phyloP scores from a whole-genome alignment of 2,888 invertebrate species.

The Eretmocerus hayati region DNA sequence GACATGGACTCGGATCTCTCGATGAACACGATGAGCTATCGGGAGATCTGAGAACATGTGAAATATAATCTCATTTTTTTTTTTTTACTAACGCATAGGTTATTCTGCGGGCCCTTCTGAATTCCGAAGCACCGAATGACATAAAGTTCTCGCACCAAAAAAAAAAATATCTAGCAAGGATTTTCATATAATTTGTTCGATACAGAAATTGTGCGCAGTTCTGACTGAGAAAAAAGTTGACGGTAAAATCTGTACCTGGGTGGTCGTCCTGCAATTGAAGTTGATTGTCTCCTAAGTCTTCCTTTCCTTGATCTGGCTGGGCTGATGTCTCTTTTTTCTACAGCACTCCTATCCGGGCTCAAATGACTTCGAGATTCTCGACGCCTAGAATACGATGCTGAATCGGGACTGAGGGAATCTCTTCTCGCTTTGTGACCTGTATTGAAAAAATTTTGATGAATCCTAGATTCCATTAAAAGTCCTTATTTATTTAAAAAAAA shows the following conservation, averaged over 20 bases:
- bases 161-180: too few relatives aligned
- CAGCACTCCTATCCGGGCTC: constrained; percentile 66
- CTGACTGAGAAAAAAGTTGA: too few relatives aligned
- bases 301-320: constrained; percentile 65
- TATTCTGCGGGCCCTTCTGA: too few relatives aligned
- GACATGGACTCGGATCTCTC: constrained; percentile 77
- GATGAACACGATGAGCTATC: constrained; percentile 68
- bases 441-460: background rate
- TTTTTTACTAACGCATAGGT: too few relatives aligned
- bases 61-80: too few relatives aligned
- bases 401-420: constrained; percentile 86
- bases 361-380: constrained; percentile 72
- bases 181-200: too few relatives aligned
- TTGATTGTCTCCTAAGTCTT: constrained; percentile 69
- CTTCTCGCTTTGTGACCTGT: constrained; percentile 66
- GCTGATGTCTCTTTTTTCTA: constrained; percentile 61
- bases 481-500: too few relatives aligned
- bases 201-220: too few relatives aligned
- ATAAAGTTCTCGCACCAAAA: too few relatives aligned
- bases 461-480: too few relatives aligned
- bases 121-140: too few relatives aligned
- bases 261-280: constrained; percentile 62
- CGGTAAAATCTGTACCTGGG: constrained; percentile 41
- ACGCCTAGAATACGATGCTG: constrained; percentile 63
- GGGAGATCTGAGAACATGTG: constrained; percentile 48